Evolutionary conservation across 2,113 vertebrate genomes (phyloP).

Genomic region (Mastomys natalensis): DNA sequence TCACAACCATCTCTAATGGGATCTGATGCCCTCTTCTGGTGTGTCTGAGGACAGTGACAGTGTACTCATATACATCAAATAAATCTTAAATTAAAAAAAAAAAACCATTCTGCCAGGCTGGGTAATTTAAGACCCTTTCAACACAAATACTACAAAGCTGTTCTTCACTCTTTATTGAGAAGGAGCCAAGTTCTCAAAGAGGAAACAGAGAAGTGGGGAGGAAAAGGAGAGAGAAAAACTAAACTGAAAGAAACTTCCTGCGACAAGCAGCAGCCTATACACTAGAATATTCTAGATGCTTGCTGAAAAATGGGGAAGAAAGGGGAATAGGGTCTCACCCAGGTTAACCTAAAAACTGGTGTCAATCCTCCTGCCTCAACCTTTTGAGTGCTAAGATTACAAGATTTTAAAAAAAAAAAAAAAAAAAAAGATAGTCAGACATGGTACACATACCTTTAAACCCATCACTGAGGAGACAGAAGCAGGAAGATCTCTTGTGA

Average conservation of each 20-base stretch:
- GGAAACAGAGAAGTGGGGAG: not conserved
- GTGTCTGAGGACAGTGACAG: too few relatives aligned
- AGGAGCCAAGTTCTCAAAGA: not conserved
- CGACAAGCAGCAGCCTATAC: not conserved
- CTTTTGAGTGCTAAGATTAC: not conserved
- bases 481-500: not conserved
- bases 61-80: too few relatives aligned
- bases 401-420: not conserved
- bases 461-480: not conserved
- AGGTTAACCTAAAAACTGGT: not conserved
- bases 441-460: not conserved
- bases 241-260: not conserved
- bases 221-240: not conserved
- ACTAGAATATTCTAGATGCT: not conserved
- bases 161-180: not conserved
- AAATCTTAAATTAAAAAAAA: too few relatives aligned
- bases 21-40: too few relatives aligned
- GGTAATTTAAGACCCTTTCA: slow-evolving; percentile 30
- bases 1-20: too few relatives aligned
- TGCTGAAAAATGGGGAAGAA: fast-evolving
- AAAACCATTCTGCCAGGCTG: not conserved
- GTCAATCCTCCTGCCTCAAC: not conserved
- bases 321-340: not conserved
- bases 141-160: not conserved
- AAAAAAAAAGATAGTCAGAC: not conserved